These are phyloP conservation scores for Monochamus saltuarius DNA, from an alignment of 1,140 invertebrate genomes.

Conservation along the genomic window DNA sequence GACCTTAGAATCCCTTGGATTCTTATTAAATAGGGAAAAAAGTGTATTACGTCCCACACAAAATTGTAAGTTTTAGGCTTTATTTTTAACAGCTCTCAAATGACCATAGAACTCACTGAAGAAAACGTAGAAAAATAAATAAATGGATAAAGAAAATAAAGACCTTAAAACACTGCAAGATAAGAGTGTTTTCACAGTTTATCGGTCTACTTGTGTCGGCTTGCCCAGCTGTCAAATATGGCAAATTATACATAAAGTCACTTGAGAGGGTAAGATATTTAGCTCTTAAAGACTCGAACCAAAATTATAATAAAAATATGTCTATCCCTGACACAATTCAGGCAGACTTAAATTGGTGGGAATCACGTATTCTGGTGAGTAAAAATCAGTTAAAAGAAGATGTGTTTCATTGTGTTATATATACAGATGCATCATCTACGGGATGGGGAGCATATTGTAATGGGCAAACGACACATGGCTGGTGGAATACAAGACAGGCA, in stretches of 20 bases:
- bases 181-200: slow-evolving; percentile 14
- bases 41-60: slow-evolving; percentile 8
- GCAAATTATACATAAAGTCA: slow-evolving; percentile 12
- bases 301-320: not conserved
- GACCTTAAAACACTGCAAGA: not conserved
- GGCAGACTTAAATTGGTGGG: slow-evolving; percentile 43
- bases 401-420: slow-evolving; percentile 47
- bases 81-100: slow-evolving; percentile 3
- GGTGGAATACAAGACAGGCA: slow-evolving; percentile 37
- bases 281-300: slow-evolving; percentile 5
- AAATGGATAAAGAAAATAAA: no score
- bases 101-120: slow-evolving; percentile 11
- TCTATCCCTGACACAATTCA: slow-evolving; percentile 5
- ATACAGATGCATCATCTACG: slow-evolving; percentile 45
- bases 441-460: slow-evolving; percentile 47
- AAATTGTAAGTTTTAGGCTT: slow-evolving; percentile 23
- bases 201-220: slow-evolving; percentile 4
- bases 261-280: slow-evolving; percentile 16
- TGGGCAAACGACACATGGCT: slow-evolving; percentile 28
- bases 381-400: slow-evolving; percentile 19
- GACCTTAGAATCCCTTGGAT: slow-evolving; percentile 10
- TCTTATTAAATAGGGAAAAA: slow-evolving; percentile 23
- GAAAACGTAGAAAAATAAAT: not conserved
- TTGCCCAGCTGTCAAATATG: slow-evolving; percentile 16
- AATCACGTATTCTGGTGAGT: no score